A percentile compares a stretch with the other conserved stretches of the same genome.
These are phyloP conservation scores for Mizuhopecten yessoensis DNA, from an alignment of 1,140 invertebrate species.

Conservation along the genomic window DNA sequence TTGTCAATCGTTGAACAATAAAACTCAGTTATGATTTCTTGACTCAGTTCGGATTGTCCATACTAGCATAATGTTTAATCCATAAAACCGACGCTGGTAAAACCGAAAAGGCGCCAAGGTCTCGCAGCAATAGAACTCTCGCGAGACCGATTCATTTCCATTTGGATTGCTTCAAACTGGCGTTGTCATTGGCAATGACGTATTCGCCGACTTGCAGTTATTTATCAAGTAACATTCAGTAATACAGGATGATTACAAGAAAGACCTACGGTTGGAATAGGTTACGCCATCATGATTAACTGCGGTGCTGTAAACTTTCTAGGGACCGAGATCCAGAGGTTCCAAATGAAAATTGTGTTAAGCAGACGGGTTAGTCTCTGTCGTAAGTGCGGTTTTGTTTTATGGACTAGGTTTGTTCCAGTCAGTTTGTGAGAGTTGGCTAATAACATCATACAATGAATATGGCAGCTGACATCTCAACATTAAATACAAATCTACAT, in stretches of 20 bases:
- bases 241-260: constrained; percentile 16
- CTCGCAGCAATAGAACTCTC: constrained; percentile 21
- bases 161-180: constrained; percentile 27
- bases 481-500: too few species aligned
- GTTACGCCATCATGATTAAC: constrained; percentile 1
- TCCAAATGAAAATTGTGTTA: not conserved
- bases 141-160: constrained; percentile 37
- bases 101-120: constrained; percentile 20
- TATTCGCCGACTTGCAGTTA: constrained; percentile 23
- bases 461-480: not conserved
- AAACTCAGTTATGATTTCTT: not conserved
- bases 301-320: not conserved
- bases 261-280: not conserved
- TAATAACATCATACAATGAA: not conserved
- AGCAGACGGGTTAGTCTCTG: not conserved
- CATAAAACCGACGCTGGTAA: constrained; percentile 29
- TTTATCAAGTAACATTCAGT: constrained; percentile 12
- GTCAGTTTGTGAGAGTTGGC: not conserved
- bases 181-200: constrained; percentile 31
- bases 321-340: not conserved
- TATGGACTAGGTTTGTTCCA: not conserved
- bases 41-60: not conserved
- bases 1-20: not conserved
- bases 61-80: constrained; percentile 20
- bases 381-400: not conserved